Evolutionary conservation across 1,140 invertebrate genomes (phyloP).

Genomic region (Dendrolimus kikuchii): DNA sequence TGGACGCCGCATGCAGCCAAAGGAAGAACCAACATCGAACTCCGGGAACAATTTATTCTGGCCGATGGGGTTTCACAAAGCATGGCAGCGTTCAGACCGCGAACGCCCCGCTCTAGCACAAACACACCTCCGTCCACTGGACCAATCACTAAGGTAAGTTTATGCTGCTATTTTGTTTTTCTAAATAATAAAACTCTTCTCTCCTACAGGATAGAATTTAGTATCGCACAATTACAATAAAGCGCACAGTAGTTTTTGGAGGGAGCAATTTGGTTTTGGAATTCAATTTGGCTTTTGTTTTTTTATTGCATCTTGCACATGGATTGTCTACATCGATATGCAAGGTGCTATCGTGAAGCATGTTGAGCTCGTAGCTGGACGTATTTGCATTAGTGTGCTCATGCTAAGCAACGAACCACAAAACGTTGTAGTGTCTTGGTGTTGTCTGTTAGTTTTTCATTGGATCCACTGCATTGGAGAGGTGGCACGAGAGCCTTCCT

Average conservation of each 20-base stretch:
- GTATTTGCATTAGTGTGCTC: constrained; percentile 66
- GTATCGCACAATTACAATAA: constrained; percentile 59
- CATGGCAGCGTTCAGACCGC: constrained; percentile 96
- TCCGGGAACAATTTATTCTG: constrained; percentile 98
- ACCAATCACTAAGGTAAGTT: constrained; percentile 93
- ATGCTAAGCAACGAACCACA: constrained; percentile 64
- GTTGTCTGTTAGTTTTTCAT: constrained; percentile 64
- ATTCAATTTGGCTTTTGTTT: constrained; percentile 46
- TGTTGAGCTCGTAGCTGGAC: constrained; percentile 66
- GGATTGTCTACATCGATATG: constrained; percentile 55
- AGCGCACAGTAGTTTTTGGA: constrained; percentile 65
- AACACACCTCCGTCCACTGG: constrained; percentile 80
- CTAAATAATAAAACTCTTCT: constrained; percentile 24
- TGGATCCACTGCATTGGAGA: constrained; percentile 67
- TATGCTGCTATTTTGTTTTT: constrained; percentile 31
- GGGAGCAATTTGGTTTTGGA: constrained; percentile 67
- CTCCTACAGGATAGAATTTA: constrained; percentile 55
- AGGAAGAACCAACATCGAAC: constrained; percentile 99
- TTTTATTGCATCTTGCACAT: constrained; percentile 61
- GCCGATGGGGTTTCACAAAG: constrained; percentile 97
- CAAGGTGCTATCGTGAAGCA: constrained; percentile 60
- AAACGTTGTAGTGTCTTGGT: constrained; percentile 67
- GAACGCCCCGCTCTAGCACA: constrained; percentile 86
- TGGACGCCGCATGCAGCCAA: constrained; percentile 87
- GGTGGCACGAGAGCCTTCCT: constrained; percentile 63